Percentiles rank a stretch among this genome's conserved stretches.
These are phyloP conservation scores for Tetramorium alpestre DNA, from an alignment of 1,140 invertebrate species.

Conservation along the genomic window DNA sequence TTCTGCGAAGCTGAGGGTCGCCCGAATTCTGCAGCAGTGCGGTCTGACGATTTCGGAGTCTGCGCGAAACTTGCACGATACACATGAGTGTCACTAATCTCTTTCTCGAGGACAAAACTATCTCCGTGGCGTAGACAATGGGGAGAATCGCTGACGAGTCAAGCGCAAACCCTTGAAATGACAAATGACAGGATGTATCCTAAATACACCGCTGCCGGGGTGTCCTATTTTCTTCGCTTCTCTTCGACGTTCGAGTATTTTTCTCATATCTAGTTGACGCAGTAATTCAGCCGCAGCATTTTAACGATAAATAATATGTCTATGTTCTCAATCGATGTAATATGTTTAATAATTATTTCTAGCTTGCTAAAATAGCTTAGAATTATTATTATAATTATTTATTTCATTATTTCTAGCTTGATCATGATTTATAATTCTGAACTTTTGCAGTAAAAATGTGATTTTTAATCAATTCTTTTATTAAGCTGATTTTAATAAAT, in stretches of 20 bases:
- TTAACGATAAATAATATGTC: background rate
- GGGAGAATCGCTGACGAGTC: constrained; percentile 78
- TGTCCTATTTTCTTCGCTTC: constrained; percentile 47
- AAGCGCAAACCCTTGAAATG: constrained; percentile 81
- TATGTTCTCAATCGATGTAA: background rate
- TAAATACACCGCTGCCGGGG: constrained; percentile 58
- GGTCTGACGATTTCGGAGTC: background rate
- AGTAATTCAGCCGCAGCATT: background rate
- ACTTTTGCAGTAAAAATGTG: background rate
- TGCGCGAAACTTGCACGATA: constrained; percentile 8
- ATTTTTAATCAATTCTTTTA: background rate
- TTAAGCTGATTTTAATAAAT: background rate
- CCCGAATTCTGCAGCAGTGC: background rate
- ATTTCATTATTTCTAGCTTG: background rate
- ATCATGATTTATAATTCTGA: background rate
- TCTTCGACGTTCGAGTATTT: background rate
- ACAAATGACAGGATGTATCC: constrained; percentile 82
- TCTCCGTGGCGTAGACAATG: constrained; percentile 75
- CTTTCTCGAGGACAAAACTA: constrained; percentile 76
- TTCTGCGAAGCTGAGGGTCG: background rate
- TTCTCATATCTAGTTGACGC: constrained; percentile 11
- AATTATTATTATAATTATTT: background rate
- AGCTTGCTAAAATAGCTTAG: too few relatives aligned
- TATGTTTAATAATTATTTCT: background rate
- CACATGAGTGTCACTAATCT: constrained; percentile 24